Conservation (phyloP, 2,113 vertebrate genomes). For the Oreochromis tanganicae region DNA sequence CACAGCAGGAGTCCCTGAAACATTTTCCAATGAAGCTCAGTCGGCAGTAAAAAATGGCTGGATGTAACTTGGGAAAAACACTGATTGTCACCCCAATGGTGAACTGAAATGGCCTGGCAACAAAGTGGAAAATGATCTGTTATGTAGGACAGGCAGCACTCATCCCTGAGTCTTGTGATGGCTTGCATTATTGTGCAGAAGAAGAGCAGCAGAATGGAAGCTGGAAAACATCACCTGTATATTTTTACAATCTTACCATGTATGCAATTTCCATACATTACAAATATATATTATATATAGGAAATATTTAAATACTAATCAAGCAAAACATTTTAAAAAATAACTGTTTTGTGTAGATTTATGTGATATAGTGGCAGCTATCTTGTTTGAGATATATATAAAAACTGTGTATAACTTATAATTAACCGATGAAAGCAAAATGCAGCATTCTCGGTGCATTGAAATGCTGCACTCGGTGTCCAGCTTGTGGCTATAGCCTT, state of each 20-base stretch:
- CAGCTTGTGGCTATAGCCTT: neutral
- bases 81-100: neutral
- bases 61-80: neutral
- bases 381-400: neutral
- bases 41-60: neutral
- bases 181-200: neutral
- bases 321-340: neutral
- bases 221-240: neutral
- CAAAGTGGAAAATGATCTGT: neutral
- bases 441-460: neutral
- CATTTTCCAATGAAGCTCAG: neutral
- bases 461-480: neutral
- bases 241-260: neutral
- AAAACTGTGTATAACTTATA: neutral
- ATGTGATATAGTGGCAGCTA: neutral
- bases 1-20: neutral
- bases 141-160: neutral
- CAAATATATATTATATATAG: neutral
- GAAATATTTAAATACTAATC: neutral
- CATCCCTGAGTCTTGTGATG: neutral
- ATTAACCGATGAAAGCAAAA: neutral
- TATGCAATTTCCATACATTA: neutral
- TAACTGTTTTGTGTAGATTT: neutral
- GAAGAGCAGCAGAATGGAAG: neutral
- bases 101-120: neutral